These are phyloP conservation scores for Cyclophora punctaria DNA, from an alignment of 2,888 invertebrate genomes.

Conservation along the genomic window DNA sequence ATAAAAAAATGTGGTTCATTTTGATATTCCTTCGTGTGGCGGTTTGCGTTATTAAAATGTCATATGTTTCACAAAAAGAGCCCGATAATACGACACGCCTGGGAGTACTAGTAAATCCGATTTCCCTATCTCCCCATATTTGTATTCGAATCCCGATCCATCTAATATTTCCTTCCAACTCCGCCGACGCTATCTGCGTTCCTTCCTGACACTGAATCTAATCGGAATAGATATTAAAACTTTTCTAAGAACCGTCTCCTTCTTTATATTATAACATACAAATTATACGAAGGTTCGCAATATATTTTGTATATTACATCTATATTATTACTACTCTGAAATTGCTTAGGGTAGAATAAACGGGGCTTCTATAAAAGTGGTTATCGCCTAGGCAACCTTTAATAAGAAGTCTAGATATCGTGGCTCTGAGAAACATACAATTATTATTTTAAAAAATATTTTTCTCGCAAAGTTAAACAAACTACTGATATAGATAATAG, in stretches of 20 bases:
- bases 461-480: too few relatives aligned
- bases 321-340: conserved; percentile 5
- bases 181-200: conserved; percentile 67
- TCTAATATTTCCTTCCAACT: conserved; percentile 73
- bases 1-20: not conserved
- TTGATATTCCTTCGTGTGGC: conserved; percentile 15
- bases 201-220: conserved; percentile 74
- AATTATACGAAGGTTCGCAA: conserved; percentile 27
- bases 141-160: conserved; percentile 72
- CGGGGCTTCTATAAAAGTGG: too few relatives aligned
- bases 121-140: conserved; percentile 73
- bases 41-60: conserved; percentile 53
- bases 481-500: too few relatives aligned
- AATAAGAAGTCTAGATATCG: too few relatives aligned
- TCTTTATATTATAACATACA: conserved; percentile 36
- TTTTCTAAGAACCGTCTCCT: conserved; percentile 58
- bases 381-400: too few relatives aligned
- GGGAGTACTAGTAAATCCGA: conserved; percentile 67
- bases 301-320: conserved; percentile 15
- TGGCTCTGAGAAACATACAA: too few relatives aligned
- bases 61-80: conserved; percentile 60
- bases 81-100: conserved; percentile 69
- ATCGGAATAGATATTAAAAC: conserved; percentile 76
- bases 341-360: too few relatives aligned
- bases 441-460: too few relatives aligned